Evolutionary conservation across 2,113 vertebrate species (phyloP), one percentile per base, ranked within the genome.

Genomic region (Tachuris rubrigastra): DNA sequence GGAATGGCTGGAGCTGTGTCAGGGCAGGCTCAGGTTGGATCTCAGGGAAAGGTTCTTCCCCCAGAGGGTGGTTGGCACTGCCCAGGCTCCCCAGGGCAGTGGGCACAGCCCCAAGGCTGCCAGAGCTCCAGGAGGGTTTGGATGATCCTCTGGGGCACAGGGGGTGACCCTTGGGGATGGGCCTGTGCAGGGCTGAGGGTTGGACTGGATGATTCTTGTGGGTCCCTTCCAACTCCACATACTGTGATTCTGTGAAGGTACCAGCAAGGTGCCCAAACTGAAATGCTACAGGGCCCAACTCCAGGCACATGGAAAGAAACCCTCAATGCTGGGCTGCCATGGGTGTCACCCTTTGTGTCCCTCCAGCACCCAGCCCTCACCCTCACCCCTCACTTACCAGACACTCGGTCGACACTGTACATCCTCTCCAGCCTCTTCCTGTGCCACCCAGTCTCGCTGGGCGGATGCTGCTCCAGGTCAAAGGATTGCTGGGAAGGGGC

Each of bases 351-450:
- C 47, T 22, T 9, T 3, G 3, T 14, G 37, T 23, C 59, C 69
- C 35, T 67, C 46, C 73, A n/a, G 56, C 49, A 18, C 20, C 25
- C 56, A 27, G 23, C 30, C 17, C 13, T 12, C 49, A 53, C 30
- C 17, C 13, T 12, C 49, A 53, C 27, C 53, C 31, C 25, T 31
- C 35, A 97, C 91, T 98, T 87, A 97, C 99, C 99, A 95, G 99
- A 98, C 87, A 98, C 97, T 18, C 98, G 98, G 77, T 99, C 99
- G 1, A 99, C 98, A 8, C 99, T 99, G 93, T 98, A 98, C 98
- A 99, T 99, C 97, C 99, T 98, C 98, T 99, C 99, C 95, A 99
- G 98, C 96, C 99, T 99, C 85, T 99, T 99, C 80, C 98, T 98
- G 39, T 97, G 98, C 91, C 98, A 98, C 13, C 98, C 96, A 3